These are phyloP conservation scores for Rhineura floridana DNA, from an alignment of 2,113 vertebrate genomes.

Conservation along the genomic window DNA sequence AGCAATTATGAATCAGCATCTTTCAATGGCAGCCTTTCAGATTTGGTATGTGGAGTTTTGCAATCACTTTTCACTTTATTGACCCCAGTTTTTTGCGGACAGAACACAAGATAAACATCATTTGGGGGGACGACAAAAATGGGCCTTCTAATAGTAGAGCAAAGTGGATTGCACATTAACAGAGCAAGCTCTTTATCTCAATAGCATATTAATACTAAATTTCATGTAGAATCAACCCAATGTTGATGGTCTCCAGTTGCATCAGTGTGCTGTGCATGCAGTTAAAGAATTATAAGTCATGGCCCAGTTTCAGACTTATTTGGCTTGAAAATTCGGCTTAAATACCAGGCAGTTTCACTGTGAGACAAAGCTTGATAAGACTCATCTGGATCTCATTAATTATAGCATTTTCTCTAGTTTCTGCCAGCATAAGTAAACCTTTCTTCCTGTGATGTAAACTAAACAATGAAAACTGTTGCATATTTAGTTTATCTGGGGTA, in stretches of 20 bases:
- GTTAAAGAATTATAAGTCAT: conserved; percentile 1
- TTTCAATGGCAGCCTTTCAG: neutral
- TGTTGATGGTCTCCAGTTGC: neutral
- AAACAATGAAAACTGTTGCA: neutral
- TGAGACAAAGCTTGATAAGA: neutral
- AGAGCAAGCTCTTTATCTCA: neutral
- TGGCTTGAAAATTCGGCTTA: neutral
- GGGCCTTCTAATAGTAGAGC: neutral
- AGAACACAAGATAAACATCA: neutral
- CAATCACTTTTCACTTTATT: neutral
- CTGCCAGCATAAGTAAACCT: neutral
- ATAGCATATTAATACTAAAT: neutral
- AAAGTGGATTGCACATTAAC: neutral
- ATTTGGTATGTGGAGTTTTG: neutral
- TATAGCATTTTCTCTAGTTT: neutral
- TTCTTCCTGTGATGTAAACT: neutral
- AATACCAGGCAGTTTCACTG: neutral
- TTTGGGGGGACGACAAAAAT: neutral
- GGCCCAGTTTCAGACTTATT: neutral
- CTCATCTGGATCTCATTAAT: neutral
- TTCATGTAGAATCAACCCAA: conserved; percentile 6
- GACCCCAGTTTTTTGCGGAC: neutral
- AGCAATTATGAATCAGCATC: neutral
- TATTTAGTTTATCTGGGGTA: neutral
- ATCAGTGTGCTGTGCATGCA: neutral